phyloP scores from a whole-genome alignment of 2,888 invertebrate species.

The Cartodere bifasciata region DNA sequence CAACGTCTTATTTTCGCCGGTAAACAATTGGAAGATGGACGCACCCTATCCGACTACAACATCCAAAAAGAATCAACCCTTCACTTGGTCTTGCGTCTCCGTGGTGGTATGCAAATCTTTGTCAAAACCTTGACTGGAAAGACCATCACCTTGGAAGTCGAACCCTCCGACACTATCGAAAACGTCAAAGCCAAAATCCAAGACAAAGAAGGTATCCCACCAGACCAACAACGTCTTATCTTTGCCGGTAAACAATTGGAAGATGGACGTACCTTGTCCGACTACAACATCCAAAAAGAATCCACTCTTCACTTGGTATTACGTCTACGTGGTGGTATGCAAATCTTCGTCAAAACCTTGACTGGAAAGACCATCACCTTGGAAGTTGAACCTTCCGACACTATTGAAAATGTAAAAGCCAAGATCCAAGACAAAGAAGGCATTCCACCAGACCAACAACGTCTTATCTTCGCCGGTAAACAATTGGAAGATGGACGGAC shows the following conservation, averaged over 20 bases:
- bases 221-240: constrained; percentile 60
- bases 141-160: constrained; percentile 38
- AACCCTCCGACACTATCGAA: constrained; percentile 3
- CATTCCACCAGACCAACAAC: constrained; percentile 81
- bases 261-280: constrained; percentile 54
- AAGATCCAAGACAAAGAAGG: constrained; percentile 88
- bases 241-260: constrained; percentile 94
- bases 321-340: constrained; percentile 91
- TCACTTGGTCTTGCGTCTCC: too few species aligned
- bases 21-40: constrained; percentile 90
- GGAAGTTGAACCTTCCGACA: constrained; percentile 84
- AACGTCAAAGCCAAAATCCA: constrained; percentile 52
- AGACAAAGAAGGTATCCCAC: constrained; percentile 47
- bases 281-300: constrained; percentile 3
- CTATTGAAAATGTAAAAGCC: constrained; percentile 90
- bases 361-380: constrained; percentile 89
- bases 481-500: constrained; percentile 93
- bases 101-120: constrained; percentile 43
- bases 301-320: constrained; percentile 73
- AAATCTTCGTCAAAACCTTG: constrained; percentile 87
- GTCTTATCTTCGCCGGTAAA: constrained; percentile 86
- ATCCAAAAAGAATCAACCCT: too few species aligned
- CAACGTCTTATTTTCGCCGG: constrained; percentile 86
- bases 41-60: constrained; percentile 1
- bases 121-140: constrained; percentile 91